Percentiles rank a stretch among this genome's conserved stretches.
Evolutionary conservation across 64 coral and sea anemone genomes (phyloP).

Genomic region (Pocillopora verrucosa): DNA sequence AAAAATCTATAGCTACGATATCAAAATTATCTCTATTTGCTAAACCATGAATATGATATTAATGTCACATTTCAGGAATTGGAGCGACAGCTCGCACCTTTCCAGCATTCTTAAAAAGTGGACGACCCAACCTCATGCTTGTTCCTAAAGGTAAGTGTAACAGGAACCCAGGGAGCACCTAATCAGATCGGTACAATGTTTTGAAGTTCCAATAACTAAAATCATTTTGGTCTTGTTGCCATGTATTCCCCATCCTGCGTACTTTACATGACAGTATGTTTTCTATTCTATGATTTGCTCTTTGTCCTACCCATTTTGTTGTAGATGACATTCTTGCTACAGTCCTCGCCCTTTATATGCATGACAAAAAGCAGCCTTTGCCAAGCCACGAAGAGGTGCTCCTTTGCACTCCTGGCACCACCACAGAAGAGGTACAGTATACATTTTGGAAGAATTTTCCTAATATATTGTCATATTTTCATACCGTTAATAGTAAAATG

Average conservation of each 20-base stretch:
- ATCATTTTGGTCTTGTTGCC: too few species aligned
- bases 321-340: constrained; percentile 69
- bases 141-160: constrained; percentile 70
- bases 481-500: too few species aligned
- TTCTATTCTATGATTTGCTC: too few species aligned
- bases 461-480: too few species aligned
- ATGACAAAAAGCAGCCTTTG: constrained; percentile 56
- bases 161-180: not conserved
- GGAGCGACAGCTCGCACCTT: constrained; percentile 32
- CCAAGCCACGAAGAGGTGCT: constrained; percentile 76
- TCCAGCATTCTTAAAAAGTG: constrained; percentile 69
- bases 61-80: constrained; percentile 9
- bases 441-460: not conserved
- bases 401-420: constrained; percentile 66
- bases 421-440: constrained; percentile 65
- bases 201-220: too few species aligned
- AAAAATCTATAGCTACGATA: too few species aligned
- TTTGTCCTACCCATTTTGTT: too few species aligned
- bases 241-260: too few species aligned
- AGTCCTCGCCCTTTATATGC: constrained; percentile 71
- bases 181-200: too few species aligned
- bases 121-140: constrained; percentile 81
- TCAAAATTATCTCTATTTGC: too few species aligned
- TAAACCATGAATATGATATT: not conserved
- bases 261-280: too few species aligned